Conservation (phyloP, 2,113 vertebrate species). For the Saccopteryx leptura region DNA sequence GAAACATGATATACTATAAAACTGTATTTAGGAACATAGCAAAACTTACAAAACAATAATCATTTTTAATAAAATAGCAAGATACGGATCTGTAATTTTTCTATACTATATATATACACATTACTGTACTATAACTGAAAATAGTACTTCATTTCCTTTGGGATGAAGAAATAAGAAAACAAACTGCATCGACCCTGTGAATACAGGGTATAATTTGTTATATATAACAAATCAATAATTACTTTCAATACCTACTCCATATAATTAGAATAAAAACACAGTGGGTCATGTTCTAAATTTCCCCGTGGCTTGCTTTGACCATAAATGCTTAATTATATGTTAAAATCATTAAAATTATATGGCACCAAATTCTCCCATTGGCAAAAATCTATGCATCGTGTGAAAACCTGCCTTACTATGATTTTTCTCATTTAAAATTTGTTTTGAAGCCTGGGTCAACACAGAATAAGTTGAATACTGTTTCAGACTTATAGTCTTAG, state of each 20-base stretch:
- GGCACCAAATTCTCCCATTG: not conserved
- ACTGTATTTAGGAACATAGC: not conserved
- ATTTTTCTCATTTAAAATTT: not conserved
- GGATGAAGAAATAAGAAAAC: not conserved
- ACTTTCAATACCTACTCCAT: constrained; percentile 1
- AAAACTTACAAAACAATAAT: not conserved
- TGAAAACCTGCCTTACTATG: not conserved
- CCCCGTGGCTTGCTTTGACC: not conserved
- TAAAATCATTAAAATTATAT: constrained; percentile 5
- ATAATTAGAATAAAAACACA: constrained; percentile 22
- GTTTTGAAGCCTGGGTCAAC: not conserved
- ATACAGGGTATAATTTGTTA: not conserved
- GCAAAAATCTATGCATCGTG: not conserved
- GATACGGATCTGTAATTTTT: not conserved
- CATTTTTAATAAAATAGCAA: not conserved
- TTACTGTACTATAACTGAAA: constrained; percentile 2
- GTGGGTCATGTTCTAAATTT: not conserved
- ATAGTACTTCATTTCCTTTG: constrained; percentile 6
- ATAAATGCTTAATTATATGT: constrained; percentile 29
- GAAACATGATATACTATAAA: not conserved
- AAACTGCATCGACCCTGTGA: not conserved
- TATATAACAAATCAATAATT: constrained; percentile 12
- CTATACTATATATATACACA: not conserved
- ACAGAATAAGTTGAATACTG: not conserved
- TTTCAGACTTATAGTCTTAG: constrained; percentile 15